These are phyloP conservation scores for Drosophila longiperda DNA, from an alignment of 2,888 invertebrate genomes.

Conservation along the genomic window DNA sequence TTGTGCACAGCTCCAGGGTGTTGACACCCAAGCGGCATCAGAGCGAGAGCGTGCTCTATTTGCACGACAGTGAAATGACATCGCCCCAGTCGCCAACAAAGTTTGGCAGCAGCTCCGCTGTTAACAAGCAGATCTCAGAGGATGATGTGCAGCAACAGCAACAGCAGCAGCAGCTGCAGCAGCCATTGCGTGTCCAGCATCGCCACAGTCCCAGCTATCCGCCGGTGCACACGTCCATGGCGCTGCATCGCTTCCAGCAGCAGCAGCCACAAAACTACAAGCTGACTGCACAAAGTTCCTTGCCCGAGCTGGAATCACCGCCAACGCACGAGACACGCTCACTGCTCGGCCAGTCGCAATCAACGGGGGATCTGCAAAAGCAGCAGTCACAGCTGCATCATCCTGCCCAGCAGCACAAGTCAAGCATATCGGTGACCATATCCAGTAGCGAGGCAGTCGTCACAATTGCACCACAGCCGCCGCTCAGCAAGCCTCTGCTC, in stretches of 20 bases:
- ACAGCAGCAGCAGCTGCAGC: conserved; percentile 19
- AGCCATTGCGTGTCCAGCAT: conserved; percentile 69
- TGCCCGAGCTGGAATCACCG: conserved; percentile 59
- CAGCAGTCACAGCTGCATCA: conserved; percentile 51
- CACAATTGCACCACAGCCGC: conserved; percentile 70
- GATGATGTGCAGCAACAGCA: conserved; percentile 43
- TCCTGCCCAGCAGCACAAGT: conserved; percentile 73
- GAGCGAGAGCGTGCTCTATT: conserved; percentile 91
- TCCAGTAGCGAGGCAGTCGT: conserved; percentile 77
- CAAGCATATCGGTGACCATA: conserved; percentile 83
- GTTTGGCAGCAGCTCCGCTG: conserved; percentile 12
- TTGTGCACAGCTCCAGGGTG: conserved; percentile 91
- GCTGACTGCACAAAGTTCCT: conserved; percentile 73
- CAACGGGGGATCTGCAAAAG: conserved; percentile 70
- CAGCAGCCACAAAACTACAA: conserved; percentile 45
- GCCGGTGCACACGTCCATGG: conserved; percentile 77
- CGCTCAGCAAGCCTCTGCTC: conserved; percentile 63
- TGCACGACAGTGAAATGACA: conserved; percentile 86
- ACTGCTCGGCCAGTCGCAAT: conserved; percentile 60
- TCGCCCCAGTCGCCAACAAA: conserved; percentile 51
- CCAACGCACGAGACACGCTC: conserved; percentile 32
- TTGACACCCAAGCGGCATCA: conserved; percentile 91
- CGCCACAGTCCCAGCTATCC: conserved; percentile 83
- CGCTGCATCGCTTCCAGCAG: conserved; percentile 75
- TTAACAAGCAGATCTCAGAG: conserved; percentile 57